A percentile compares a stretch with the other conserved stretches of the same genome.
Evolutionary conservation across 92 coral and sea anemone genomes (phyloP).

Genomic region (Porites rus): DNA sequence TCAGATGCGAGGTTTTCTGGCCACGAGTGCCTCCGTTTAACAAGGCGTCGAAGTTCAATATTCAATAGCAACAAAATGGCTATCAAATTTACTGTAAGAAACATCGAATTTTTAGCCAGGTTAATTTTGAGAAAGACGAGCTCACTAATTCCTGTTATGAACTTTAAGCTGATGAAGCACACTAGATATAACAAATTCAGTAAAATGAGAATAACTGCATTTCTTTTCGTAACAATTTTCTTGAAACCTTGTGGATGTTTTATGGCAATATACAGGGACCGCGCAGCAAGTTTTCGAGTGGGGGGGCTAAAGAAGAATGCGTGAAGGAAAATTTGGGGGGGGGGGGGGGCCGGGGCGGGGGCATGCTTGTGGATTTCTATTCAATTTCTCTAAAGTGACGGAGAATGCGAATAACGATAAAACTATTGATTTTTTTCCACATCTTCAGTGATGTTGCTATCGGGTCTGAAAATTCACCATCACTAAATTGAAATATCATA

Average conservation of each 20-base stretch:
- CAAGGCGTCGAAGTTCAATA: constrained; percentile 67
- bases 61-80: constrained; percentile 69
- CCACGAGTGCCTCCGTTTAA: neutral
- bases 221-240: constrained; percentile 69
- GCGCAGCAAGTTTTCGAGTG: too few species aligned
- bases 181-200: constrained; percentile 73
- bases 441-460: too few species aligned
- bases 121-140: constrained; percentile 66
- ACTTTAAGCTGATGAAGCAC: constrained; percentile 66
- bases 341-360: too few species aligned
- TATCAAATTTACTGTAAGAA: constrained; percentile 69
- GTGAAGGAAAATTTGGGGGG: too few species aligned
- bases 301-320: too few species aligned
- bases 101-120: constrained; percentile 68
- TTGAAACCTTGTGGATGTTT: constrained; percentile 79
- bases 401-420: too few species aligned
- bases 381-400: too few species aligned
- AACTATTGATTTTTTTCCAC: too few species aligned
- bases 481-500: too few species aligned
- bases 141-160: constrained; percentile 48
- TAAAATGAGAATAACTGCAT: constrained; percentile 55
- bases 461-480: too few species aligned
- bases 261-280: too few species aligned
- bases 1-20: neutral
- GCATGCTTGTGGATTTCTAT: too few species aligned